Base-by-base conservation (phyloP, 2,797 vertebrate genomes). In the Eutrigla gurnardus region DNA sequence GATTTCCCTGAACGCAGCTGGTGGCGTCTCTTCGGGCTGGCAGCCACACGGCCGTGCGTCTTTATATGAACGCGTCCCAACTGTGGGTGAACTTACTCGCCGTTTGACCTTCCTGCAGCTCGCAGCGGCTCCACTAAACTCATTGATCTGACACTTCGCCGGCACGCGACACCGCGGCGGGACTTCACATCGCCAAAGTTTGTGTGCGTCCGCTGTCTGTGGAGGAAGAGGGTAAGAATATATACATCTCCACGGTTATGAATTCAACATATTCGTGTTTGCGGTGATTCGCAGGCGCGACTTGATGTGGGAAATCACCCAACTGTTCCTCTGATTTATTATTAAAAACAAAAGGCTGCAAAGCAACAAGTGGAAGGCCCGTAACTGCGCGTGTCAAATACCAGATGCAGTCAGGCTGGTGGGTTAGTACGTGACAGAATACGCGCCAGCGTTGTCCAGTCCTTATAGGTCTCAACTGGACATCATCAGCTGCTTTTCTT, bases 151-250 rank as follows among this genome's bases (percentile, higher is more conserved):
- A 3, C 72, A 42, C 61, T 59, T 61, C 3, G 8, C n/a, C 64
- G 2, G 14, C 74, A 9, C 17, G 17, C 15, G 60, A 50, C 58
- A 15, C 4, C 35, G 11, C 70, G 5, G 53, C 46, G 7, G 60
- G 63, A 75, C 80, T 40, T n/a, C 65, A 2, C 0, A 25, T 7
- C 35, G 52, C 33, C 62, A 2, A 86, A 86, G 72, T 86, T 82
- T 73, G 17, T 40, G 42, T 32, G 53, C 50, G 45, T 12, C 76
- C 55, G 77, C 2, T 7, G 67, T 66, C 13, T 59, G 55, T 35
- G 58, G 33, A 50, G 39, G 7, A 55, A 14, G 54, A 80, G 90
- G 46, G 90, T 91, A 73, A 65, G 80, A 36, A 7, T 2, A 55
- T 61, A 6, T 14, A 25, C 25, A 25, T 25, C 25, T 33, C 1